Evolutionary conservation across 1,140 invertebrate species (phyloP).

Genomic region (Brachionus plicatilis): DNA sequence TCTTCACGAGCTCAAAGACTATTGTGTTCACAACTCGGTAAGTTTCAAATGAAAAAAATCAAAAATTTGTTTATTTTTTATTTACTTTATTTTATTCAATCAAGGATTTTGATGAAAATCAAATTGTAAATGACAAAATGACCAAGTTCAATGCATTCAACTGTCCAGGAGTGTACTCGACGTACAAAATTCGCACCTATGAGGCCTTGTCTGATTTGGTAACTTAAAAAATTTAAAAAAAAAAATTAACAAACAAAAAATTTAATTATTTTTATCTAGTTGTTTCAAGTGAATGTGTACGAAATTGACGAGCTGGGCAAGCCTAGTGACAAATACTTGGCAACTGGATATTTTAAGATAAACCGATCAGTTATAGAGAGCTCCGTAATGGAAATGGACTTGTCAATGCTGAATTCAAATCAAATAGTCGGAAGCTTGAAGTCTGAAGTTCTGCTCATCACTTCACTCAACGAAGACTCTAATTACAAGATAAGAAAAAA

Average conservation of each 20-base stretch:
- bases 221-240: not conserved
- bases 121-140: slow-evolving; percentile 23
- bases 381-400: slow-evolving; percentile 1
- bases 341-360: slow-evolving; percentile 31
- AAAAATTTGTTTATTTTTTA: not conserved
- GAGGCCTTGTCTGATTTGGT: slow-evolving; percentile 20
- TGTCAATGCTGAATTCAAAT: slow-evolving; percentile 28
- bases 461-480: not conserved
- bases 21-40: not conserved
- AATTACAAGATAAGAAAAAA: slow-evolving; percentile 23
- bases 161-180: not conserved
- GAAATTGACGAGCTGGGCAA: slow-evolving; percentile 18
- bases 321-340: slow-evolving; percentile 9
- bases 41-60: not conserved
- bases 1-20: slow-evolving; percentile 10
- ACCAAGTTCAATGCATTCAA: slow-evolving; percentile 31
- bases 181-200: slow-evolving; percentile 12
- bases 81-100: not conserved
- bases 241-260: not conserved
- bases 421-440: slow-evolving; percentile 37
- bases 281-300: slow-evolving; percentile 38
- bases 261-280: not conserved
- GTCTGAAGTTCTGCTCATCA: slow-evolving; percentile 5
- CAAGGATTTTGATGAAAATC: slow-evolving; percentile 31
- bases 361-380: not conserved